Percentiles rank a stretch among this genome's conserved stretches.
phyloP scores from a whole-genome alignment of 2,113 vertebrate species.

The Xiphias gladius region DNA sequence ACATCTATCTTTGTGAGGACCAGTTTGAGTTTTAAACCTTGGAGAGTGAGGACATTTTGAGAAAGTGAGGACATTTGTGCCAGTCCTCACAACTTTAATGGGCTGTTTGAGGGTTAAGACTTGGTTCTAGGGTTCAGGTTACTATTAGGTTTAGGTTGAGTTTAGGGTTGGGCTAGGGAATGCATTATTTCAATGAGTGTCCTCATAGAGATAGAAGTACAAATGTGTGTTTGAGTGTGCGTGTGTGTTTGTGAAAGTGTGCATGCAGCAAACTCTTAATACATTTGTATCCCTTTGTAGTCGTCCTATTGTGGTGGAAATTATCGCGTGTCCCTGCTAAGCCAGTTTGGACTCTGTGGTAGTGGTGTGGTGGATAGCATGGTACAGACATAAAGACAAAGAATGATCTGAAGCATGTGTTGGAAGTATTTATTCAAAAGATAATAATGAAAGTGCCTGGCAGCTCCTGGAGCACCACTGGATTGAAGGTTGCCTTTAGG shows the following conservation, averaged over 20 bases:
- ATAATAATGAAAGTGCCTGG: background rate
- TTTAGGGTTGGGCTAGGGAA: no score
- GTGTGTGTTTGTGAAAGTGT: conserved; percentile 19
- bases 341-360: conserved; percentile 12
- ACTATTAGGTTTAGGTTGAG: no score
- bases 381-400: background rate
- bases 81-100: no score
- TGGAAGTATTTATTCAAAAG: background rate
- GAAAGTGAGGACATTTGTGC: no score
- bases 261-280: conserved; percentile 11
- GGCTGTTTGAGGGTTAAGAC: no score
- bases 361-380: background rate
- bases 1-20: no score
- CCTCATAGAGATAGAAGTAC: no score
- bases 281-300: background rate
- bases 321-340: conserved; percentile 23
- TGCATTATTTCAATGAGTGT: no score
- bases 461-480: background rate
- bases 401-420: background rate
- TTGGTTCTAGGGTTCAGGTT: no score
- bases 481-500: background rate
- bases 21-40: no score
- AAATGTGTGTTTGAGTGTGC: conserved; percentile 20
- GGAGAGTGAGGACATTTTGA: no score
- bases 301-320: conserved; percentile 24